Evolutionary conservation across 2,113 vertebrate species (phyloP), one percentile per base, ranked within the genome.

Genomic region (Myanophis thanlyinensis): DNA sequence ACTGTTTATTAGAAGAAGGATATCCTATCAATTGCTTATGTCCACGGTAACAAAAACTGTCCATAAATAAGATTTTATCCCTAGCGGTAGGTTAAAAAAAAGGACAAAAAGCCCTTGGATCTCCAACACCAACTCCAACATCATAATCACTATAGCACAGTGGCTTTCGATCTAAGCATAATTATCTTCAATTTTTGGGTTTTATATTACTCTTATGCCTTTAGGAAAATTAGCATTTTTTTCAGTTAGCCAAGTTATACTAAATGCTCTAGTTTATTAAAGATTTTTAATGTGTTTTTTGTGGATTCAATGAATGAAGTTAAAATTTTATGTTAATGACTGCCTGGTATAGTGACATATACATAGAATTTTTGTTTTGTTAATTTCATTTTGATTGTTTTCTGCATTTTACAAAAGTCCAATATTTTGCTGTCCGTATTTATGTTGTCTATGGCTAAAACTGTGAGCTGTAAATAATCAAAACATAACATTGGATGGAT

Each of bases 381-480:
- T 92, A 95, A 59, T 94, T 97, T 91, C 94, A 25, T 6, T 96
- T 94, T 96, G 30, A 95, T 95, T 27, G 4, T 89, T 22, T 94
- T 92, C 92, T 97, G 91, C 94, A 95, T 95, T 95, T 97, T 94
- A 95, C 96, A n/a, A 94, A 91, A 95, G 94, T 97, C 90, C 96
- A 95, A 94, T 97, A 94, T 95, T 94, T 93, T 93, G 90, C 96
- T 94, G 90, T 87, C 94, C 95, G 94, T 95, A 97, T 96, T 96
- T 96, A 95, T 95, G 95, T 96, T 94, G 48, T 93, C 97, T 85
- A 91, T 97, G 62, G 91, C 94, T 95, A 94, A 97, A 97, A 97
- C 96, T 96, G 97, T 97, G 97, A 97, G 96, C 97, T 93, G 15
- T 9, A 95, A 97, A 95, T 96, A 96, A 97, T 97, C 97, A 97